Percentiles rank a stretch among this genome's conserved stretches.
Evolutionary conservation across 1,140 invertebrate genomes (phyloP).

Genomic region (Globodera ellingtonae): DNA sequence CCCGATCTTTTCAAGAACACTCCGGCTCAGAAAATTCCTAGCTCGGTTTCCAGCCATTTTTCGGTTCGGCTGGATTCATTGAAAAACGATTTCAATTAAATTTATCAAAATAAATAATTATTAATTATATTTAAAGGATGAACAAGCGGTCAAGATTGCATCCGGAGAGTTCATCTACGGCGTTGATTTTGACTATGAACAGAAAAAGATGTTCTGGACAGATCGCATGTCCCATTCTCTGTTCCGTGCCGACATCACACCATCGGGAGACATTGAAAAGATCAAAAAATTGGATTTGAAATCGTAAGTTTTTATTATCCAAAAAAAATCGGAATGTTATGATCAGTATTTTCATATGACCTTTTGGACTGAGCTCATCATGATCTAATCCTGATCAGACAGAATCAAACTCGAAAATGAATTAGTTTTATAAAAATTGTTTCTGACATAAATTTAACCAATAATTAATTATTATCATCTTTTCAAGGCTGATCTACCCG

Average conservation of each 20-base stretch:
- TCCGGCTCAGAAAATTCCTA: too few species aligned
- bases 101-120: neutral
- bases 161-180: constrained; percentile 69
- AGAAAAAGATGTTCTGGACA: constrained; percentile 85
- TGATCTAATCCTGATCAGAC: too few species aligned
- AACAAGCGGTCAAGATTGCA: constrained; percentile 75
- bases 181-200: constrained; percentile 81
- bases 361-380: too few species aligned
- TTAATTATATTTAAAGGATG: constrained; percentile 51
- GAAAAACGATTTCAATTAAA: too few species aligned
- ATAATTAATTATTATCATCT: neutral
- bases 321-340: neutral
- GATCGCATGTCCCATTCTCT: constrained; percentile 61
- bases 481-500: constrained; percentile 76
- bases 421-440: too few species aligned
- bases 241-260: constrained; percentile 60
- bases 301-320: constrained; percentile 67
- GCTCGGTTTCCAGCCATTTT: too few species aligned
- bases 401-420: too few species aligned
- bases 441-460: too few species aligned
- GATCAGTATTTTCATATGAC: too few species aligned
- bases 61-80: too few species aligned
- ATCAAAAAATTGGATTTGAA: constrained; percentile 76
- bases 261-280: constrained; percentile 64
- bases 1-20: too few species aligned